Base-by-base conservation (phyloP, 2,888 invertebrate species). In the Drosophila kambysellisi region DNA sequence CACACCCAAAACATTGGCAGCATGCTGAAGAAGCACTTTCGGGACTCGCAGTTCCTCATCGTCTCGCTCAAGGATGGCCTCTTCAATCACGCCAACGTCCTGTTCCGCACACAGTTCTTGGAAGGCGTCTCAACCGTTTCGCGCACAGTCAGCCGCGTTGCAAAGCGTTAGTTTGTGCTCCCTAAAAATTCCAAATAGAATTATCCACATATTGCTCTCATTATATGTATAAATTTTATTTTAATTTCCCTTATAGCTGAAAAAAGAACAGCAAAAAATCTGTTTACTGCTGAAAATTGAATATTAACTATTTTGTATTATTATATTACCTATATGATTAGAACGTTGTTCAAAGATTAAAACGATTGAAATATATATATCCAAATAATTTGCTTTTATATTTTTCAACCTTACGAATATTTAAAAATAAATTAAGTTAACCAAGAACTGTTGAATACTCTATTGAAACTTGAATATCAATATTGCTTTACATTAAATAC, bases 41-140 rank as follows among this genome's bases (percentile, higher is more conserved):
- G 95, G 80, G 96, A 96, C 91, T 98, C 98, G 0, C 96, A 99
- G 96, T 99, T 99, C 93, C 97, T 99, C 83, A 97, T 99, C 76
- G 99, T 99, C 1, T 99, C 99, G 0, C 94, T 99, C 53, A 99
- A 99, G 92, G 99, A 99, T 93, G 99, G 99, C 35, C 99, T 99
- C 98, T 99, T 99, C 94, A 98, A 97, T 94, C 99, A 99, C 94
- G 99, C 99, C 0, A 99, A 99, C 94, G 99, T 99, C 32, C 93
- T 99, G 64, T 99, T 98, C 94, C 96, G 97, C 64, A 99, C 99
- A 0, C 96, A 96, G 88, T 99, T 99, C 93, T 95, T 97, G 35
- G 99, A 99, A 94, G 99, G 99, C 60, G 97, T 98, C 94, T 99
- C 99, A 0, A 95, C 96, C 6, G 97, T 99, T 41, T 95, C 95